A percentile compares a stretch with the other conserved stretches of the same genome.
phyloP scores from a whole-genome alignment of 2,888 invertebrate species.

The Lasioglossum villosulum region DNA sequence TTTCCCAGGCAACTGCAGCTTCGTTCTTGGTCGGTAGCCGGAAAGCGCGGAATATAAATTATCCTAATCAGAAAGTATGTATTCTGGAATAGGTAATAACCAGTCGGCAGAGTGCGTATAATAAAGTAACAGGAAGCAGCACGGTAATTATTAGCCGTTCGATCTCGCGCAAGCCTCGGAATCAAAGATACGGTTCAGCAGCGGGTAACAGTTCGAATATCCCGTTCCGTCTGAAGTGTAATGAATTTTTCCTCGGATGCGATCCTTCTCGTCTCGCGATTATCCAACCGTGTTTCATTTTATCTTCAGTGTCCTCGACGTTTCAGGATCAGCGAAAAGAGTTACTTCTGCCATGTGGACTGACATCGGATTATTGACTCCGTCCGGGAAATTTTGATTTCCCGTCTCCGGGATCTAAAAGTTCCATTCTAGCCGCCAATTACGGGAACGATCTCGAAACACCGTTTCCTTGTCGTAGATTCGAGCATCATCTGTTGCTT shows the following conservation, averaged over 20 bases:
- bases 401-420: not conserved
- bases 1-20: not conserved
- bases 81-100: not conserved
- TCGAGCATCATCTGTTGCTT: not conserved
- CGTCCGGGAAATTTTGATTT: not conserved
- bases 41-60: not conserved
- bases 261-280: not conserved
- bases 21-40: not conserved
- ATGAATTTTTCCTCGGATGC: not conserved
- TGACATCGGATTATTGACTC: not conserved
- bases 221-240: not conserved
- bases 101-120: not conserved
- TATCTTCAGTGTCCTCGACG: not conserved
- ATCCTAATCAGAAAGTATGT: not conserved
- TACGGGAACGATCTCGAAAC: not conserved
- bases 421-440: not conserved
- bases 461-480: not conserved
- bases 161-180: not conserved
- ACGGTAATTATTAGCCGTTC: not conserved
- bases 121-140: not conserved
- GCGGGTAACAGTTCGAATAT: not conserved
- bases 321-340: not conserved
- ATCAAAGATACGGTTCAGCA: not conserved
- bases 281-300: slow-evolving; percentile 4
- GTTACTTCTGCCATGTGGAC: not conserved